These are phyloP conservation scores for Sphaeramia orbicularis DNA, from an alignment of 2,797 vertebrate species.

Conservation along the genomic window DNA sequence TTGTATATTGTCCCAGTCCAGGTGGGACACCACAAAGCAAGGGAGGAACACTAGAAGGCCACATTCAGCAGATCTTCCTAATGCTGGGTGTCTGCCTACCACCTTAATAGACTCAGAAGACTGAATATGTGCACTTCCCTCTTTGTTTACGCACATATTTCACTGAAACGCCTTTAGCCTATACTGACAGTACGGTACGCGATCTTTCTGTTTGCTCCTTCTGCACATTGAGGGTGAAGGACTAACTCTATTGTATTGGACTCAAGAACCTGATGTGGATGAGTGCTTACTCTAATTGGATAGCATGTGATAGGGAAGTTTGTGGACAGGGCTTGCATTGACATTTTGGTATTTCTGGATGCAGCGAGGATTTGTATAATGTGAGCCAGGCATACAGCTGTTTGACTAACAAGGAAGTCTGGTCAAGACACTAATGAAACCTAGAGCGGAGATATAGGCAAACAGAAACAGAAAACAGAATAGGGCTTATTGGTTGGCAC, in stretches of 20 bases:
- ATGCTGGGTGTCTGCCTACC: not conserved
- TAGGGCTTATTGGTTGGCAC: slow-evolving; percentile 40
- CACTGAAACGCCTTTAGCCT: slow-evolving; percentile 4
- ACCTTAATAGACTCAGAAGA: not conserved
- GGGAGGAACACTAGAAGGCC: slow-evolving; percentile 5
- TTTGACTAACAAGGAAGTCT: slow-evolving; percentile 71
- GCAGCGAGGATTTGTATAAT: slow-evolving; percentile 73
- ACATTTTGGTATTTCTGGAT: slow-evolving; percentile 78
- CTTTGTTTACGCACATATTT: slow-evolving; percentile 3
- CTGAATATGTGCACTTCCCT: slow-evolving; percentile 8
- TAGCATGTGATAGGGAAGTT: slow-evolving; percentile 33
- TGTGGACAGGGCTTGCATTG: slow-evolving; percentile 59
- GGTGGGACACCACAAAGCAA: slow-evolving; percentile 10
- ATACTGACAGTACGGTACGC: slow-evolving; percentile 43
- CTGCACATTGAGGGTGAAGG: slow-evolving; percentile 37
- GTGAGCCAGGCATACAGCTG: slow-evolving; percentile 55
- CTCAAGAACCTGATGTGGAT: slow-evolving; percentile 46
- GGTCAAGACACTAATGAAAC: slow-evolving; percentile 72
- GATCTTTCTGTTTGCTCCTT: slow-evolving; percentile 3
- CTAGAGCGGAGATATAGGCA: slow-evolving; percentile 49
- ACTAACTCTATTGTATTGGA: slow-evolving; percentile 35
- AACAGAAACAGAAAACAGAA: slow-evolving; percentile 64
- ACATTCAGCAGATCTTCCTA: slow-evolving; percentile 19
- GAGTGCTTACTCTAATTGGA: slow-evolving; percentile 76
- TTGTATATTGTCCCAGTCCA: not conserved